Evolutionary conservation across 2,888 invertebrate species (phyloP).

Genomic region (Caenorhabditis angaria): DNA sequence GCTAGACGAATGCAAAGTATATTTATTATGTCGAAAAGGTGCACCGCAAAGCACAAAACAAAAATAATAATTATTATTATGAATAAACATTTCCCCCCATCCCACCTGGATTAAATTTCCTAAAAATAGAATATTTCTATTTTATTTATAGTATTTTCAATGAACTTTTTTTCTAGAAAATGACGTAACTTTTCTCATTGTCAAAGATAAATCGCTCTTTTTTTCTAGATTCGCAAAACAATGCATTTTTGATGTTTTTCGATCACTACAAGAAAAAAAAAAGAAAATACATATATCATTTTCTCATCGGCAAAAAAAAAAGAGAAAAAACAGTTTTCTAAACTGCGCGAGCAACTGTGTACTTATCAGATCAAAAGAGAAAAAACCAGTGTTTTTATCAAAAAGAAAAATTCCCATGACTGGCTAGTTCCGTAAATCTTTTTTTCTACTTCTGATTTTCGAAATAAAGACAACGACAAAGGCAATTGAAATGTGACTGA

Average conservation of each 20-base stretch:
- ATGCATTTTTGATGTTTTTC: constrained; percentile 4
- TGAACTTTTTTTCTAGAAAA: no score
- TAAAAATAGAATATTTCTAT: not conserved
- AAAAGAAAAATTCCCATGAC: not conserved
- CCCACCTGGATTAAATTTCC: not conserved
- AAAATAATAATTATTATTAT: constrained; percentile 1
- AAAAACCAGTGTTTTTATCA: not conserved
- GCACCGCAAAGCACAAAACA: not conserved
- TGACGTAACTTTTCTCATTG: no score
- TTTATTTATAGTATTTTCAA: no score
- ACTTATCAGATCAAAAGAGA: not conserved
- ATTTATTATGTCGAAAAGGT: not conserved
- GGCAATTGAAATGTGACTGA: not conserved
- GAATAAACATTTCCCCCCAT: not conserved
- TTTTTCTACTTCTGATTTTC: not conserved
- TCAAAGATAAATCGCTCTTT: not conserved
- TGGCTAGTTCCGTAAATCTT: not conserved
- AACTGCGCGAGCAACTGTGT: not conserved
- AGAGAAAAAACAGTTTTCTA: not conserved
- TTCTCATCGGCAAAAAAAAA: not conserved
- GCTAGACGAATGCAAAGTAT: not conserved
- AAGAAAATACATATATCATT: not conserved
- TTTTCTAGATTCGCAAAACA: not conserved
- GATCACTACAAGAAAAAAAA: no score
- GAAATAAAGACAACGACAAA: not conserved